Conservation (phyloP, 2,888 invertebrate genomes). For the Trichacis sp. region DNA sequence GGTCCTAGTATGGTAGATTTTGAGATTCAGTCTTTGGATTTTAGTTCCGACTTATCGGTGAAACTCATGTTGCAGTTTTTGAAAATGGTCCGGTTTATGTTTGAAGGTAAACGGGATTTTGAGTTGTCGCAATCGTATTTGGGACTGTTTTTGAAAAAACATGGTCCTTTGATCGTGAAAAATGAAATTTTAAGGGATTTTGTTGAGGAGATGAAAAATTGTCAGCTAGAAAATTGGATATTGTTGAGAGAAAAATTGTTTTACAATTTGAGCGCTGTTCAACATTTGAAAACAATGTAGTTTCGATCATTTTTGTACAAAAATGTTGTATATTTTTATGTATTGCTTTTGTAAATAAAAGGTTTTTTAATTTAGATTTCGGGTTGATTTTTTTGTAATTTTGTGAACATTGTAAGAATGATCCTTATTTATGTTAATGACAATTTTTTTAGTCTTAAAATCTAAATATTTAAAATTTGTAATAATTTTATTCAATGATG, state of each 20-base stretch:
- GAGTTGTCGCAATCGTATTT: slow-evolving; percentile 93
- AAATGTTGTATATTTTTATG: not conserved
- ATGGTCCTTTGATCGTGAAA: slow-evolving; percentile 75
- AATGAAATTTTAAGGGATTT: slow-evolving; percentile 72
- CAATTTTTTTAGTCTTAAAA: too few relatives aligned
- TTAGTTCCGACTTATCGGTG: slow-evolving; percentile 79
- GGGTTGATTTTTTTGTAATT: too few relatives aligned
- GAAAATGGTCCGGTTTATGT: slow-evolving; percentile 77
- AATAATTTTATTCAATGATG: too few relatives aligned
- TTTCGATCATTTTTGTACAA: too few relatives aligned
- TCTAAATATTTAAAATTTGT: too few relatives aligned
- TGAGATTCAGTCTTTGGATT: slow-evolving; percentile 84
- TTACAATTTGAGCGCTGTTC: slow-evolving; percentile 82
- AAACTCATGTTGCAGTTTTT: slow-evolving; percentile 84
- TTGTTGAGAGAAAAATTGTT: slow-evolving; percentile 77
- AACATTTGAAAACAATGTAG: slow-evolving; percentile 76
- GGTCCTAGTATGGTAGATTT: slow-evolving; percentile 89
- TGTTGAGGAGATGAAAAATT: slow-evolving; percentile 73
- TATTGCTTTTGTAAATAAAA: not conserved
- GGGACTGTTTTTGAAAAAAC: slow-evolving; percentile 86
- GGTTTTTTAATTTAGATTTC: too few relatives aligned
- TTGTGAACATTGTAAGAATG: too few relatives aligned
- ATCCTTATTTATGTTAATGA: too few relatives aligned
- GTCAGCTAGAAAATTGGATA: slow-evolving; percentile 76
- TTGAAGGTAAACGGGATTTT: slow-evolving; percentile 84